Evolutionary conservation across 2,888 invertebrate genomes (phyloP).

Genomic region (Ferdinandea cuprea): DNA sequence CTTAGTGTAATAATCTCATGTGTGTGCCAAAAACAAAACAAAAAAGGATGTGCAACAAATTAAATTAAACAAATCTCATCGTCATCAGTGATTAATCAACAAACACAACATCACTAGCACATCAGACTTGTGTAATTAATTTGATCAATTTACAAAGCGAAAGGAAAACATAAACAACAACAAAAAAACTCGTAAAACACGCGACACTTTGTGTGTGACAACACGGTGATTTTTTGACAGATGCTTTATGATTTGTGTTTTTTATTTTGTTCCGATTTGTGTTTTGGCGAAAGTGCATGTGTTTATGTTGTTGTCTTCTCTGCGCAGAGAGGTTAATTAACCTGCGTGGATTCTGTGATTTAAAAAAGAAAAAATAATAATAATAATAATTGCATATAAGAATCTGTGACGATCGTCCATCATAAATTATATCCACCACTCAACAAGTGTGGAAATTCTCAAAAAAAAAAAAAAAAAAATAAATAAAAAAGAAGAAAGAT

Average conservation of each 20-base stretch:
- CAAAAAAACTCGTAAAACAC: constrained; percentile 53
- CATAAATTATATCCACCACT: constrained; percentile 44
- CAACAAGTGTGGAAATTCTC: constrained; percentile 57
- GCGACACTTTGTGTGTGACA: constrained; percentile 62
- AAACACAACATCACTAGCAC: constrained; percentile 30
- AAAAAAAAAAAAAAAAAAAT: constrained; percentile 2
- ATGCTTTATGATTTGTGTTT: constrained; percentile 51
- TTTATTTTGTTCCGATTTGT: constrained; percentile 31
- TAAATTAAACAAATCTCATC: constrained; percentile 30
- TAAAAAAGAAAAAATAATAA: constrained; percentile 1
- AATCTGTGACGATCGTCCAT: constrained; percentile 52
- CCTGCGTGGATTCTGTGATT: constrained; percentile 43
- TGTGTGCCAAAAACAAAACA: constrained; percentile 28
- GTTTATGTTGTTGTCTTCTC: constrained; percentile 37
- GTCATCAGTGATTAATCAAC: constrained; percentile 60
- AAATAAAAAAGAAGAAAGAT: background rate
- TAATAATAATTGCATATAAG: background rate
- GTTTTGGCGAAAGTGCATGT: constrained; percentile 47
- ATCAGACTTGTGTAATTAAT: constrained; percentile 65
- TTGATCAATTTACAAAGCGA: constrained; percentile 63
- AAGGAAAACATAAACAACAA: constrained; percentile 45
- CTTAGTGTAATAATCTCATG: background rate
- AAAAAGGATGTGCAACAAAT: constrained; percentile 60
- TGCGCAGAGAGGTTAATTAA: constrained; percentile 46
- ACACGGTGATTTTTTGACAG: constrained; percentile 63